A percentile compares a stretch with the other conserved stretches of the same genome.
phyloP scores from a whole-genome alignment of 1,140 invertebrate species.

The Drosophila ananassae region DNA sequence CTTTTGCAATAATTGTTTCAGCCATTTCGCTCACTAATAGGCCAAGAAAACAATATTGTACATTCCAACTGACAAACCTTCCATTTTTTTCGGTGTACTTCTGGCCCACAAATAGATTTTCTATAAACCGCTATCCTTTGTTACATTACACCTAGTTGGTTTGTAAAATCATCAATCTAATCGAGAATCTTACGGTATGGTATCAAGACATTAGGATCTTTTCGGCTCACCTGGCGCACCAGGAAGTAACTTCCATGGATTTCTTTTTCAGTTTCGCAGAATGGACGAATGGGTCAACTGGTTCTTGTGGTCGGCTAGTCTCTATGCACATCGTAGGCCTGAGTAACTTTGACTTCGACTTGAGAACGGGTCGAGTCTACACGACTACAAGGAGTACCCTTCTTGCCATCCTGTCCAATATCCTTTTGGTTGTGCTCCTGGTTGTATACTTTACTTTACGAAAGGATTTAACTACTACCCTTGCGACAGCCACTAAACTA shows the following conservation, averaged over 20 bases:
- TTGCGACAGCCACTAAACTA: neutral
- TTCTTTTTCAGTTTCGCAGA: slow-evolving; percentile 1
- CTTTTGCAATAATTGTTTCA: neutral
- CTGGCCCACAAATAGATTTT: neutral
- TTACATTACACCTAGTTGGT: no score
- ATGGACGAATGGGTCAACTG: slow-evolving; percentile 6
- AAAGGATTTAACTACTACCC: neutral
- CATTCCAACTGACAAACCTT: no score
- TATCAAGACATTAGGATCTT: neutral
- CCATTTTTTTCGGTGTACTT: neutral
- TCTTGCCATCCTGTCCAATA: neutral
- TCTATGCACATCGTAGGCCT: slow-evolving; percentile 12
- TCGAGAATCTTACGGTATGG: neutral
- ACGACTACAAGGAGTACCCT: neutral
- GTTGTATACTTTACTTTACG: no score
- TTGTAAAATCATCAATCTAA: neutral
- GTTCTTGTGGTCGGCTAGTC: slow-evolving; percentile 4
- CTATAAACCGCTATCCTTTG: no score
- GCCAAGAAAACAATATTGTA: no score
- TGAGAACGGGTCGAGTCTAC: slow-evolving; percentile 10
- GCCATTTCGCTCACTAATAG: neutral
- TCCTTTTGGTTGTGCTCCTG: neutral
- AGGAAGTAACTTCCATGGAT: neutral
- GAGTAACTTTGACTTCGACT: slow-evolving; percentile 34
- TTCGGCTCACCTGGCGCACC: no score